A percentile compares a stretch with the other conserved stretches of the same genome.
phyloP scores from a whole-genome alignment of 2,888 invertebrate species.

The Caenorhabditis afra region DNA sequence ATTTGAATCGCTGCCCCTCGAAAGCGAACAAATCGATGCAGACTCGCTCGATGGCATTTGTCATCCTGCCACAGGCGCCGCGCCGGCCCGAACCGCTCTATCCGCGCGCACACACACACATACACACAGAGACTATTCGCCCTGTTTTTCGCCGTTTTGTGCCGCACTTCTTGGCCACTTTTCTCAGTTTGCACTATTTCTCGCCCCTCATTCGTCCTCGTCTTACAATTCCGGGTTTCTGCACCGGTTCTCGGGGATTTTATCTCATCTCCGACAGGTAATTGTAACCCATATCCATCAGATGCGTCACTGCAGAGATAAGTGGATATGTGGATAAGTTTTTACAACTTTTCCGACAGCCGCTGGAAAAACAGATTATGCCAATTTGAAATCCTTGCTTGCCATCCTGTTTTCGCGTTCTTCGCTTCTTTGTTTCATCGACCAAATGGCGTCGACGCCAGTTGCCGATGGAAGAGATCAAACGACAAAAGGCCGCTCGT shows the following conservation, averaged over 20 bases:
- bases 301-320: constrained; percentile 2
- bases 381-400: background rate
- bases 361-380: too few species aligned
- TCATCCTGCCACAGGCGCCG: constrained; percentile 46
- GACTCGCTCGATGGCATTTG: constrained; percentile 6
- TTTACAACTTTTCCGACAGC: background rate
- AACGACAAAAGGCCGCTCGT: constrained; percentile 14
- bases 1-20: too few species aligned
- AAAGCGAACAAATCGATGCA: constrained; percentile 2
- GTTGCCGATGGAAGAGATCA: constrained; percentile 2
- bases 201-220: constrained; percentile 22
- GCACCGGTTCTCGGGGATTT: constrained; percentile 5
- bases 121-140: constrained; percentile 1
- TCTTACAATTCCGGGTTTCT: constrained; percentile 21
- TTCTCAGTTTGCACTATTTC: constrained; percentile 50
- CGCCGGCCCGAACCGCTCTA: constrained; percentile 37
- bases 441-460: constrained; percentile 1
- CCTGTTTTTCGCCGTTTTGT: constrained; percentile 44
- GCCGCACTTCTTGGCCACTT: constrained; percentile 35
- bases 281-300: constrained; percentile 6
- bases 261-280: constrained; percentile 6
- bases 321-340: constrained; percentile 5
- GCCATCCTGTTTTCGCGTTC: background rate
- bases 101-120: constrained; percentile 24
- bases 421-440: background rate